phyloP scores from a whole-genome alignment of 2,113 vertebrate genomes.

The Dicerorhinus sumatrensis region DNA sequence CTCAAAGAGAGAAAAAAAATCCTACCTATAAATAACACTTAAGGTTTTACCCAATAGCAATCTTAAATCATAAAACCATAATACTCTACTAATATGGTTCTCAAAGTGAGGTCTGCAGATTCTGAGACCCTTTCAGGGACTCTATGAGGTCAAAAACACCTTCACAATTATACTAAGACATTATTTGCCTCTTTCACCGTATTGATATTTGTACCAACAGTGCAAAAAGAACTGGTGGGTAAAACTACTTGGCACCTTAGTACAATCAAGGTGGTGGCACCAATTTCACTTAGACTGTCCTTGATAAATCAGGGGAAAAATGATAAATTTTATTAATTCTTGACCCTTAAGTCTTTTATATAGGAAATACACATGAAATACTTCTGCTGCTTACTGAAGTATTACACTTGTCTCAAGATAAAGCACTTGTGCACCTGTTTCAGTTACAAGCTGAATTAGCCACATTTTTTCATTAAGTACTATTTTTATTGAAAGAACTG shows the following conservation, averaged over 20 bases:
- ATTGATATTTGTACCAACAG: not conserved
- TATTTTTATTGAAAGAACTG: constrained; percentile 2
- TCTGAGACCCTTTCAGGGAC: not conserved
- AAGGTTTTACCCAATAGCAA: not conserved
- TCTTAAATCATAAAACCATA: not conserved
- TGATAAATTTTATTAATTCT: constrained; percentile 11
- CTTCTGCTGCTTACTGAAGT: not conserved
- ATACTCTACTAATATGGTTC: not conserved
- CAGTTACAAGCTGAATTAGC: not conserved
- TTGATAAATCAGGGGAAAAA: not conserved
- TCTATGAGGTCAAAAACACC: not conserved
- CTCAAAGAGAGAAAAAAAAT: not conserved
- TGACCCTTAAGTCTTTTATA: not conserved
- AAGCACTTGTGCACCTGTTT: not conserved
- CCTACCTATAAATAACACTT: not conserved
- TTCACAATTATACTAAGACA: not conserved
- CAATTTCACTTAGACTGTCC: not conserved
- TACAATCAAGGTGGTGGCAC: not conserved
- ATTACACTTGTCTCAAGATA: not conserved
- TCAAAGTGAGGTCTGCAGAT: not conserved
- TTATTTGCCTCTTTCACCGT: not conserved
- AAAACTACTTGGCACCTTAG: not conserved
- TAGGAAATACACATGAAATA: not conserved
- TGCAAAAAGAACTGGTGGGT: not conserved
- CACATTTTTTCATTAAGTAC: not conserved